These are phyloP conservation scores for Apamea sordens DNA, from an alignment of 2,888 invertebrate genomes.

Conservation along the genomic window DNA sequence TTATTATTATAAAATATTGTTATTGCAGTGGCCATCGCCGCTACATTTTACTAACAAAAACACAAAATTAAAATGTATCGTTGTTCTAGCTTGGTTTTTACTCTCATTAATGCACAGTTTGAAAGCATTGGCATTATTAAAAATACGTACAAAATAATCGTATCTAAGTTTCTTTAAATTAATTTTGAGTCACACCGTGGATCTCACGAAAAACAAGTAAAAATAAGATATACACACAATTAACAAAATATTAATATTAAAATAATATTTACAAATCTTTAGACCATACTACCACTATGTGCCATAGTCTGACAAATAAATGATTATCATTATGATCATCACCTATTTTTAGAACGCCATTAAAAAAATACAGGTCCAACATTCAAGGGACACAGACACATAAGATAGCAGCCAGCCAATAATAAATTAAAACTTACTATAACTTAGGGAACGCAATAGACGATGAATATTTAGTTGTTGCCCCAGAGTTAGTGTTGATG, in stretches of 20 bases:
- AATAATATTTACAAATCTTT: background rate
- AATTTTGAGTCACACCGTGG: background rate
- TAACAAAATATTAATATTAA: background rate
- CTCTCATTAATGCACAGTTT: background rate
- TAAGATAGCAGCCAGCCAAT: conserved; percentile 12
- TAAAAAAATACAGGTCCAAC: background rate
- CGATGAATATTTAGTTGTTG: conserved; percentile 49
- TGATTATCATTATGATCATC: background rate
- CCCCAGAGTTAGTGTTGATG: conserved; percentile 35
- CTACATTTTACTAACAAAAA: background rate
- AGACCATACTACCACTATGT: too few relatives aligned
- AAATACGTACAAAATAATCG: background rate
- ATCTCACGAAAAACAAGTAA: background rate
- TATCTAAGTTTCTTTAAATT: background rate
- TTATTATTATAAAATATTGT: conserved; percentile 11
- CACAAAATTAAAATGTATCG: background rate
- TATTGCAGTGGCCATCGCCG: background rate
- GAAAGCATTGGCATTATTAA: background rate
- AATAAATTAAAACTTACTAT: conserved; percentile 18
- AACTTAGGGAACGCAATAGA: conserved; percentile 36
- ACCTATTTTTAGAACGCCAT: background rate
- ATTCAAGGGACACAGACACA: background rate
- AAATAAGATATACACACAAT: background rate
- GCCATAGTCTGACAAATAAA: too few relatives aligned
- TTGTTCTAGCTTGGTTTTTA: background rate